phyloP scores from a whole-genome alignment of 2,888 invertebrate species.

The Osmoderma eremita region DNA sequence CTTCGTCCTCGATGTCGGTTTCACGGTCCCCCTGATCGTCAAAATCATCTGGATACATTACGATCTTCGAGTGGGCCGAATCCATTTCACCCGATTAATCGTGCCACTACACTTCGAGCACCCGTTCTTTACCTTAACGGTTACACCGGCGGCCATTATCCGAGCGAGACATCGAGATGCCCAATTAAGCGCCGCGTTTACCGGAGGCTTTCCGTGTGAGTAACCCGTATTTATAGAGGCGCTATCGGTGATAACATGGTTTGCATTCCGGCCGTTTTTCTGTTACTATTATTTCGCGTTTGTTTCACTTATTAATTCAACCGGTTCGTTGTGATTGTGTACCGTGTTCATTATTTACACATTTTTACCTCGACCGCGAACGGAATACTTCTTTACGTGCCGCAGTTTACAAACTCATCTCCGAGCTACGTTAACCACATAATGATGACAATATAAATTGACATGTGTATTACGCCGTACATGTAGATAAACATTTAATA shows the following conservation, averaged over 20 bases:
- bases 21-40: not conserved
- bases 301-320: too few species aligned
- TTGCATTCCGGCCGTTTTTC: not conserved
- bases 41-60: not conserved
- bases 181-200: not conserved
- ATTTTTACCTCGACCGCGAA: not conserved
- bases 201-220: conserved; percentile 3
- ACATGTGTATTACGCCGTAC: not conserved
- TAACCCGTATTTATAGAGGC: conserved; percentile 15
- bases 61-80: not conserved
- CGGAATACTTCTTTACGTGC: not conserved
- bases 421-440: not conserved
- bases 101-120: not conserved
- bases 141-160: not conserved
- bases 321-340: too few species aligned
- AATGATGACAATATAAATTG: conserved; percentile 29
- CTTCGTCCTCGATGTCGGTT: conserved; percentile 9
- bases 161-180: conserved; percentile 5
- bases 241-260: not conserved
- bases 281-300: too few species aligned
- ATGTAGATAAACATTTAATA: not conserved
- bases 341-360: not conserved
- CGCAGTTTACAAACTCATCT: conserved; percentile 6
- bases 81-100: conserved; percentile 1
- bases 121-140: not conserved